Percentiles rank a stretch among this genome's conserved stretches.
Conservation (phyloP, 1,140 invertebrate genomes). For the Caenorhabditis remanei region DNA sequence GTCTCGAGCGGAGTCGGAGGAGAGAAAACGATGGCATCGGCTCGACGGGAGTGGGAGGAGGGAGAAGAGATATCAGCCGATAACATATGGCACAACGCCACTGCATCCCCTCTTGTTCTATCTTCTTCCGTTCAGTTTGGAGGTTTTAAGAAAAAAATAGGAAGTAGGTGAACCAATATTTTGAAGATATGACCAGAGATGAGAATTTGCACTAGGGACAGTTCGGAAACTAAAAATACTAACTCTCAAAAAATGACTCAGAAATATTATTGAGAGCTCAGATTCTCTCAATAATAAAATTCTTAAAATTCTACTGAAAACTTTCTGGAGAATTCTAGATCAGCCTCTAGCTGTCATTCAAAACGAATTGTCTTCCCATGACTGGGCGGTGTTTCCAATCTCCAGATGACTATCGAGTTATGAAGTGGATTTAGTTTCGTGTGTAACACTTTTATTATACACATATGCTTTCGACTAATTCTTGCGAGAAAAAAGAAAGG, state of each 20-base stretch:
- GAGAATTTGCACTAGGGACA: background rate
- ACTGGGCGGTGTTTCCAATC: slow-evolving; percentile 29
- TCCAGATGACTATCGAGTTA: slow-evolving; percentile 53
- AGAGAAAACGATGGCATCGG: slow-evolving; percentile 50
- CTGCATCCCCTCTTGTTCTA: background rate
- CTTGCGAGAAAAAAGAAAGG: slow-evolving; percentile 32
- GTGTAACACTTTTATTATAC: slow-evolving; percentile 53
- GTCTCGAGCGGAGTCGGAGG: slow-evolving; percentile 26
- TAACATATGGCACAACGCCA: slow-evolving; percentile 45
- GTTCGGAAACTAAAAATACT: background rate
- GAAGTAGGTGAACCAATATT: background rate
- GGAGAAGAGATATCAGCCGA: slow-evolving; percentile 47
- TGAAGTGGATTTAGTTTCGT: slow-evolving; percentile 33
- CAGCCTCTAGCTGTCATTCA: background rate
- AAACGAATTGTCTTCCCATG: slow-evolving; percentile 9
- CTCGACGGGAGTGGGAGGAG: slow-evolving; percentile 47
- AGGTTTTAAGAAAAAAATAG: slow-evolving; percentile 5
- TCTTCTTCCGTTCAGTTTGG: slow-evolving; percentile 4
- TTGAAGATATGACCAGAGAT: background rate
- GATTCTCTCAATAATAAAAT: too few species aligned
- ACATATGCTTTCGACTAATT: slow-evolving; percentile 57
- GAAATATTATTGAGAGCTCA: too few species aligned
- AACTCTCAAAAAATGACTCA: too few species aligned
- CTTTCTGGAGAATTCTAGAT: background rate
- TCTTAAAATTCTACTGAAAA: too few species aligned